Evolutionary conservation across 2,113 vertebrate species (phyloP).

Genomic region (Centrocercus urophasianus): DNA sequence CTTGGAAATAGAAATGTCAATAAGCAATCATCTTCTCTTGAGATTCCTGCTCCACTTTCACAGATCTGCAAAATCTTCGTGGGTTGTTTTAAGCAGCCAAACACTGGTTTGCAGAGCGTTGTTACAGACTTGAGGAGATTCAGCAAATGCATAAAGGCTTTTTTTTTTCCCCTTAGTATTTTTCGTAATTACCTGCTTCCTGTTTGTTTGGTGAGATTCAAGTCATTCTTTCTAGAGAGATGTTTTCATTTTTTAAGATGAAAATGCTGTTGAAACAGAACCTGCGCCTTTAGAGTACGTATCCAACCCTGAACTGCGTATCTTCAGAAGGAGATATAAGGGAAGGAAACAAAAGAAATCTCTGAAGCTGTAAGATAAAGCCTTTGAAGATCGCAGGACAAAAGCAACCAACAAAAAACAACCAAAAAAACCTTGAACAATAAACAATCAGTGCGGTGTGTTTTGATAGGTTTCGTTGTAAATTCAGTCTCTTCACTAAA

Average conservation of each 20-base stretch:
- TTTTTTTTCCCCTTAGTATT: neutral
- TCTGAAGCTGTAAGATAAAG: neutral
- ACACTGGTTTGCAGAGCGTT: neutral
- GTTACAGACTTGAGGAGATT: neutral
- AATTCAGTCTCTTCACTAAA: neutral
- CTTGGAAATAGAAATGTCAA: conserved; percentile 3
- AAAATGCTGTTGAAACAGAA: neutral
- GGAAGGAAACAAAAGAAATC: neutral
- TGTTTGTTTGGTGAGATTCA: neutral
- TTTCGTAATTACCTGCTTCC: neutral
- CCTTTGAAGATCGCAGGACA: neutral
- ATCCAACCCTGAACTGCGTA: neutral
- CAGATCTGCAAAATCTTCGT: neutral
- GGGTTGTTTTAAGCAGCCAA: neutral
- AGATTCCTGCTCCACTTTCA: conserved; percentile 13
- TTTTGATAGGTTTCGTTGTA: neutral
- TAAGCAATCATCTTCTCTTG: neutral
- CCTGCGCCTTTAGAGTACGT: neutral
- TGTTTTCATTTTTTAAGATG: neutral
- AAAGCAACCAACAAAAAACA: neutral
- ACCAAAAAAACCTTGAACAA: neutral
- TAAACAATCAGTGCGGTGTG: neutral
- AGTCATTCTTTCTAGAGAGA: neutral
- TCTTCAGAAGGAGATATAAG: neutral
- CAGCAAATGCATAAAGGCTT: neutral